Evolutionary conservation across 53 echinoderm and acorn worm genomes (phyloP).

Genomic region (Holothuria leucospilota): DNA sequence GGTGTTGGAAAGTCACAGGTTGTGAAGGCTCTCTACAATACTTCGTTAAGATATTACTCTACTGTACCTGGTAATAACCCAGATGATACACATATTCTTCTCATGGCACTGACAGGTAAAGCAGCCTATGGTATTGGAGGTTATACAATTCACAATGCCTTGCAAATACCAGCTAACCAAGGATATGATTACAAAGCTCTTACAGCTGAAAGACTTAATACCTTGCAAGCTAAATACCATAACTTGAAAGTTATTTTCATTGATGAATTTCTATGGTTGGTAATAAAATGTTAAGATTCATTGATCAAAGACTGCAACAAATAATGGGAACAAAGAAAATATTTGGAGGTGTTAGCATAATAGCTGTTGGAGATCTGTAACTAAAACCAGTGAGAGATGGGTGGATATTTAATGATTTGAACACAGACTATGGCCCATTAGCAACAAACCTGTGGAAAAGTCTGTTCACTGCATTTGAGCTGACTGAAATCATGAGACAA

Average conservation of each 20-base stretch:
- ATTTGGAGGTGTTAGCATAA: slow-evolving; percentile 66
- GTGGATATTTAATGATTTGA: slow-evolving; percentile 53
- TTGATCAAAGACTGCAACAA: slow-evolving; percentile 61
- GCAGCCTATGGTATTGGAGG: slow-evolving; percentile 62
- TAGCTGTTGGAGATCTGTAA: slow-evolving; percentile 66
- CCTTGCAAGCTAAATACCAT: slow-evolving; percentile 18
- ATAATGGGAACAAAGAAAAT: slow-evolving; percentile 44
- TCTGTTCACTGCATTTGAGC: slow-evolving; percentile 52
- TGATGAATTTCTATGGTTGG: slow-evolving; percentile 62
- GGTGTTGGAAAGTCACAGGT: slow-evolving; percentile 66
- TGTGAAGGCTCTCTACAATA: slow-evolving; percentile 50
- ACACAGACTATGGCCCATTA: slow-evolving; percentile 26
- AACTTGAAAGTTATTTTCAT: slow-evolving; percentile 39
- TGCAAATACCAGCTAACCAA: slow-evolving; percentile 55
- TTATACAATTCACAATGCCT: slow-evolving; percentile 52
- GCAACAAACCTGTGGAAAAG: slow-evolving; percentile 64
- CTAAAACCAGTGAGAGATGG: slow-evolving; percentile 61
- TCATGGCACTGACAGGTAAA: slow-evolving; percentile 67
- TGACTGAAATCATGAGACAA: slow-evolving; percentile 72
- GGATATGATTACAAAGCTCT: slow-evolving; percentile 49
- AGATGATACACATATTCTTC: slow-evolving; percentile 25
- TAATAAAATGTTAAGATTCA: slow-evolving; percentile 38
- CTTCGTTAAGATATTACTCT: slow-evolving; percentile 20
- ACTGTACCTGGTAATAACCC: slow-evolving; percentile 49
- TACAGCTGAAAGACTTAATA: slow-evolving; percentile 1